Conservation (phyloP, 2,888 invertebrate species). For the Platynereis dumerilii region DNA sequence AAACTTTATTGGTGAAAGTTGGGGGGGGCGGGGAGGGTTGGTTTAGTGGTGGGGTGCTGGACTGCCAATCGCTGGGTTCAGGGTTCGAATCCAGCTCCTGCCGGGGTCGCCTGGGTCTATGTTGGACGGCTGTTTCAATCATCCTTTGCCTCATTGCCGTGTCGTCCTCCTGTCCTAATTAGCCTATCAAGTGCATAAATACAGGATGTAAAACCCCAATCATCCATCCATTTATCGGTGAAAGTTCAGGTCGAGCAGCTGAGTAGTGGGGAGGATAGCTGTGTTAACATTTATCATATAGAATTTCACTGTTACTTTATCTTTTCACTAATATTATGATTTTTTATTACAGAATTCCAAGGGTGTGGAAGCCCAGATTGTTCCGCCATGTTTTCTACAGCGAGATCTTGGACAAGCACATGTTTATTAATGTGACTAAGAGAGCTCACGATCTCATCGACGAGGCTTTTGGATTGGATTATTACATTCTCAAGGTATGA, state of each 20-base stretch:
- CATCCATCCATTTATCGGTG: too few relatives aligned
- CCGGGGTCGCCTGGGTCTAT: too few relatives aligned
- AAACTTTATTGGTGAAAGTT: too few relatives aligned
- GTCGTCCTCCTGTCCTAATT: too few relatives aligned
- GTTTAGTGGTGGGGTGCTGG: too few relatives aligned
- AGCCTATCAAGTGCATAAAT: too few relatives aligned
- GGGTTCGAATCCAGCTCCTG: too few relatives aligned
- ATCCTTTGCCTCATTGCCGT: too few relatives aligned
- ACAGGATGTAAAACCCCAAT: too few relatives aligned
- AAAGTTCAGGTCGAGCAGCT: not conserved
- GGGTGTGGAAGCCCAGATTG: slow-evolving; percentile 86
- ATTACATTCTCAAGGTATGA: slow-evolving; percentile 83
- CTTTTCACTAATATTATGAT: not conserved
- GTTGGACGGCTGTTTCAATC: too few relatives aligned
- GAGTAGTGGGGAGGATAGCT: not conserved
- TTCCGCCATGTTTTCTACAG: slow-evolving; percentile 84
- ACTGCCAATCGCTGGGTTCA: too few relatives aligned
- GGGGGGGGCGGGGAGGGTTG: too few relatives aligned
- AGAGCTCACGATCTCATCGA: slow-evolving; percentile 85
- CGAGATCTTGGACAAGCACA: slow-evolving; percentile 84
- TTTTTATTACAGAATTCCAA: slow-evolving; percentile 71
- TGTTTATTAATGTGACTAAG: slow-evolving; percentile 83
- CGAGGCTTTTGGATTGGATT: slow-evolving; percentile 90
- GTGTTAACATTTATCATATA: not conserved
- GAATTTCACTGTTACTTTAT: not conserved